Percentiles rank a stretch among this genome's conserved stretches.
Evolutionary conservation across 2,113 vertebrate species (phyloP).

Genomic region (Stigmatopora argus): DNA sequence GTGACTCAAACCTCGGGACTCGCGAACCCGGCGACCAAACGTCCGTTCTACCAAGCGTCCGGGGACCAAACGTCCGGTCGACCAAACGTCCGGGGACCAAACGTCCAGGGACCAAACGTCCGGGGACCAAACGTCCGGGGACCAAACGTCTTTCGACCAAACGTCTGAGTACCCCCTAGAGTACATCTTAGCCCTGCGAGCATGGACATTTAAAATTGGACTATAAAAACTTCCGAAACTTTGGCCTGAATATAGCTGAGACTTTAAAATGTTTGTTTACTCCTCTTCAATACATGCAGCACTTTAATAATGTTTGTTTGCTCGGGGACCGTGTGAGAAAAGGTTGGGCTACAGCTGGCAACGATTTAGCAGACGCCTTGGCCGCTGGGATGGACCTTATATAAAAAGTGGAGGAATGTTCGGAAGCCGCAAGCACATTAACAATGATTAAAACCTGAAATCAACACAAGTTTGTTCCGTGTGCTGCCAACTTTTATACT

Average conservation of each 20-base stretch:
- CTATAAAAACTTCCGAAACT: neutral
- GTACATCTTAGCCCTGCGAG: neutral
- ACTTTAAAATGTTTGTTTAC: slow-evolving; percentile 23
- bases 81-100: too few species aligned
- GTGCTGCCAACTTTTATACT: neutral
- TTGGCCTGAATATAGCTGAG: neutral
- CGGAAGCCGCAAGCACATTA: slow-evolving; percentile 4
- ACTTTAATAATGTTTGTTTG: slow-evolving; percentile 22
- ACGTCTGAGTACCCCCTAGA: too few species aligned
- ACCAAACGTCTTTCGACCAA: too few species aligned
- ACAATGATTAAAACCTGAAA: slow-evolving; percentile 10
- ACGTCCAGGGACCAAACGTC: too few species aligned
- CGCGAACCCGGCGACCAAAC: too few species aligned
- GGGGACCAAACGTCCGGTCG: too few species aligned
- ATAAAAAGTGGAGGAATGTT: neutral
- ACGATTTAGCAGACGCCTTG: slow-evolving; percentile 1
- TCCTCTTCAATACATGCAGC: neutral
- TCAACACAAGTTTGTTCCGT: slow-evolving; percentile 1
- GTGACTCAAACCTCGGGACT: too few species aligned
- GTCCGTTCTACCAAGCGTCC: too few species aligned
- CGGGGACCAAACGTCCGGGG: too few species aligned
- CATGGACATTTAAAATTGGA: neutral
- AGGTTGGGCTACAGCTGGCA: neutral
- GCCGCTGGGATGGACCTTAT: slow-evolving; percentile 4
- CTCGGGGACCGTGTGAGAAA: slow-evolving; percentile 1